Evolutionary conservation across 2,113 vertebrate genomes (phyloP).

Genomic region (Carettochelys insculpta): DNA sequence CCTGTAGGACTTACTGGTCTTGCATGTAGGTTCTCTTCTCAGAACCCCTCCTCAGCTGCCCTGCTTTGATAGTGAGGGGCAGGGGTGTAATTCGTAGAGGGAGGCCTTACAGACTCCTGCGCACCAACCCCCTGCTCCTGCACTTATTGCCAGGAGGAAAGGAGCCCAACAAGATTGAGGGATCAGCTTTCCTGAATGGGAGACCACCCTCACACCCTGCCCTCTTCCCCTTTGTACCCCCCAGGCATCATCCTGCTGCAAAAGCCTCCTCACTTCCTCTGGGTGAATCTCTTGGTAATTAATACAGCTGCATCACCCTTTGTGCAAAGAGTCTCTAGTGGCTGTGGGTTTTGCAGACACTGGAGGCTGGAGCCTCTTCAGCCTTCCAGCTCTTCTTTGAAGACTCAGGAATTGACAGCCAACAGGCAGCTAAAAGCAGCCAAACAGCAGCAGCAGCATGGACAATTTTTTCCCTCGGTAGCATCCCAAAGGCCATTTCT

Average conservation of each 20-base stretch:
- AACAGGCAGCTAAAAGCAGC: slow-evolving; percentile 41
- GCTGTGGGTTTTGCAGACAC: slow-evolving; percentile 52
- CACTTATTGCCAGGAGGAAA: not conserved
- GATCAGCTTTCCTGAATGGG: not conserved
- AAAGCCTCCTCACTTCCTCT: slow-evolving; percentile 9
- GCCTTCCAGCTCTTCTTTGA: slow-evolving; percentile 70
- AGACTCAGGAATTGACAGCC: slow-evolving; percentile 69
- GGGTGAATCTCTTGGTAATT: too few relatives aligned
- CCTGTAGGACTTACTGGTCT: not conserved
- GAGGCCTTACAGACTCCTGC: too few relatives aligned
- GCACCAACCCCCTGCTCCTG: not conserved
- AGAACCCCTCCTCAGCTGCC: not conserved
- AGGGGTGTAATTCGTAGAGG: not conserved
- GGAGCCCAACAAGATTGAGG: not conserved
- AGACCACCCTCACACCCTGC: slow-evolving; percentile 16
- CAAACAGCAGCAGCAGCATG: not conserved
- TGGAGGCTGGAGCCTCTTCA: slow-evolving; percentile 63
- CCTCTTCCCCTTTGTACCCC: not conserved
- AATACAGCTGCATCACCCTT: too few relatives aligned
- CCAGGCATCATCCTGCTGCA: not conserved
- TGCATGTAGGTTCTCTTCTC: not conserved
- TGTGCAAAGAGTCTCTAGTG: too few relatives aligned
- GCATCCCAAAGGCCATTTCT: slow-evolving; percentile 14
- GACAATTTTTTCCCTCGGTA: not conserved
- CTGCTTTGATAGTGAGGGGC: not conserved